These are phyloP conservation scores for Orchesella cincta DNA, from an alignment of 1,140 invertebrate genomes.

Conservation along the genomic window DNA sequence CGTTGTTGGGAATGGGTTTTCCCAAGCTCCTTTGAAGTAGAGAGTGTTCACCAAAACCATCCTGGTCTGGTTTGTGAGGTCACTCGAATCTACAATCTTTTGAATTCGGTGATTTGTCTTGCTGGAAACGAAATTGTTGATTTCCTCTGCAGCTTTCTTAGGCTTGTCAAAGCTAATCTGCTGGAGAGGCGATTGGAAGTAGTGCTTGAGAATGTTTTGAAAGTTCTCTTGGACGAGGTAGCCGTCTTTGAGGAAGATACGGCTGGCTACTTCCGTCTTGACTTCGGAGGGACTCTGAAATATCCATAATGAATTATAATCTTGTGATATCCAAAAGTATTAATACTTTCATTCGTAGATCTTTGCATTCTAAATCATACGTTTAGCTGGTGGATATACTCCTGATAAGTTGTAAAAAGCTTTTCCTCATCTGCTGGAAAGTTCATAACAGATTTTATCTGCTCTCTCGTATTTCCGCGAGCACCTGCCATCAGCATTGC, in stretches of 20 bases:
- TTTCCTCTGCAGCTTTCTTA: slow-evolving; percentile 59
- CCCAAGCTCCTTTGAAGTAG: slow-evolving; percentile 79
- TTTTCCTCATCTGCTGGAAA: not conserved
- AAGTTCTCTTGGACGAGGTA: slow-evolving; percentile 60
- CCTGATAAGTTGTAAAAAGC: not conserved
- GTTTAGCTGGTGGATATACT: not conserved
- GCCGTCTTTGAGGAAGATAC: slow-evolving; percentile 63
- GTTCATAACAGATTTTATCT: not conserved
- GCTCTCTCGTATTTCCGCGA: not conserved
- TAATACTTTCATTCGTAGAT: too few relatives aligned
- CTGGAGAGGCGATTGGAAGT: slow-evolving; percentile 61
- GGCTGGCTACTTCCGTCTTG: slow-evolving; percentile 62
- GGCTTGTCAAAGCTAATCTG: slow-evolving; percentile 60
- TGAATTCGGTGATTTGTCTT: slow-evolving; percentile 73
- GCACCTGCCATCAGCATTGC: slow-evolving; percentile 3
- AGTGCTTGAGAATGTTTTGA: slow-evolving; percentile 55
- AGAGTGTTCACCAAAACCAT: slow-evolving; percentile 76
- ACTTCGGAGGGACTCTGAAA: not conserved
- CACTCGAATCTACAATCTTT: slow-evolving; percentile 63
- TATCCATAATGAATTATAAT: not conserved
- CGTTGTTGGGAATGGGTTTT: slow-evolving; percentile 66
- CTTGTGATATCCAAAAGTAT: not conserved
- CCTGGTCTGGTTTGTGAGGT: slow-evolving; percentile 43
- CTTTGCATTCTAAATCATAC: too few relatives aligned
- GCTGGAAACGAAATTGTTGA: slow-evolving; percentile 73